These are phyloP conservation scores for Podargus strigoides DNA, from an alignment of 2,797 vertebrate genomes.

Conservation along the genomic window DNA sequence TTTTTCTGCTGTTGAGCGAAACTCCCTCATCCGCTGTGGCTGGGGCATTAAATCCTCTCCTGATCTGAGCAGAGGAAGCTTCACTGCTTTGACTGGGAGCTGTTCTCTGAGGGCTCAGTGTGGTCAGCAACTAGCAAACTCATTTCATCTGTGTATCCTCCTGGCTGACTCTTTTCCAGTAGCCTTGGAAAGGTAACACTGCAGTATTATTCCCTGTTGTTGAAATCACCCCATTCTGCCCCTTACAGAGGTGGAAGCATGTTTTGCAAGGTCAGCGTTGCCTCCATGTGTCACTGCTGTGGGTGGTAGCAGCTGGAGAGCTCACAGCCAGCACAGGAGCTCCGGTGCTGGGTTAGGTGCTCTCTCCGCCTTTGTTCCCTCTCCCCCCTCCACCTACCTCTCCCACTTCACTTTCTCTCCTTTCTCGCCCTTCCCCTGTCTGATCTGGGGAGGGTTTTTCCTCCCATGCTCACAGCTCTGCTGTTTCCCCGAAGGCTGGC, in stretches of 20 bases:
- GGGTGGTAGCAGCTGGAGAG: not conserved
- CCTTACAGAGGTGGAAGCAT: not conserved
- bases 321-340: rapidly evolving
- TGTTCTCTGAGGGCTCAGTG: not conserved
- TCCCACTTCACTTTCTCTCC: conserved; percentile 10
- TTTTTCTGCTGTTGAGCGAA: not conserved
- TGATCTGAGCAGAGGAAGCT: not conserved
- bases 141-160: not conserved
- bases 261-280: not conserved
- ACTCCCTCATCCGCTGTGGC: not conserved
- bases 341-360: not conserved
- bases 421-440: not conserved
- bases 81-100: not conserved
- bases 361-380: not conserved
- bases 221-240: not conserved
- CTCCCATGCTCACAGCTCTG: not conserved
- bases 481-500: conserved; percentile 20
- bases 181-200: not conserved
- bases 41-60: not conserved
- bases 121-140: not conserved
- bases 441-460: conserved; percentile 5
- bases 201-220: not conserved
- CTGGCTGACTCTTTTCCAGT: not conserved
- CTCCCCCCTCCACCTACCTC: not conserved
- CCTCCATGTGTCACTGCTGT: not conserved